phyloP scores from a whole-genome alignment of 2,113 vertebrate genomes.

The Echinops telfairi region DNA sequence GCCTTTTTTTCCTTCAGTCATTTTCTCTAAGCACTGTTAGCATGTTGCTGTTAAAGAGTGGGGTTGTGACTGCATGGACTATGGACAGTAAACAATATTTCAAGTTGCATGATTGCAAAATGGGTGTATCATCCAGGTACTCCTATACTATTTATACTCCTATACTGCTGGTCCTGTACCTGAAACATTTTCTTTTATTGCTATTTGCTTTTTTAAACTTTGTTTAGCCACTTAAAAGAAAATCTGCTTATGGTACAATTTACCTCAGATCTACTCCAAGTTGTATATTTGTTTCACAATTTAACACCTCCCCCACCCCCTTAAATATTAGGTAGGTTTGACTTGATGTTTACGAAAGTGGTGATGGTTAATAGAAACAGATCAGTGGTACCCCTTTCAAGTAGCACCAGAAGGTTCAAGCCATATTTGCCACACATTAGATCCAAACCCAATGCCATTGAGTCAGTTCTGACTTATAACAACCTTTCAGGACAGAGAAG shows the following conservation, averaged over 20 bases:
- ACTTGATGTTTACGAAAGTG: background rate
- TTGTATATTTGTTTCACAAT: slow-evolving; percentile 99
- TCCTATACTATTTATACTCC: slow-evolving; percentile 99
- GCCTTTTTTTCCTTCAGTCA: slow-evolving; percentile 90
- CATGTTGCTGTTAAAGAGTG: slow-evolving; percentile 96
- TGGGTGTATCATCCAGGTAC: slow-evolving; percentile 99
- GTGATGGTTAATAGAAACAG: background rate
- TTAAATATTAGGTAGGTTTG: background rate
- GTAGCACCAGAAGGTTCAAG: background rate
- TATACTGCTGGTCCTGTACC: slow-evolving; percentile 94
- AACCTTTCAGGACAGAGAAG: too few relatives aligned
- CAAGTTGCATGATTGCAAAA: slow-evolving; percentile 99
- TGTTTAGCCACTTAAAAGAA: slow-evolving; percentile 91
- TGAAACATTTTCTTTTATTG: slow-evolving; percentile 92
- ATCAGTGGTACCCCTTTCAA: background rate
- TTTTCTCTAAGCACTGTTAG: slow-evolving; percentile 94
- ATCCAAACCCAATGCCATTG: too few relatives aligned
- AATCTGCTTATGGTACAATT: slow-evolving; percentile 95
- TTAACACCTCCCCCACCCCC: slow-evolving; percentile 81
- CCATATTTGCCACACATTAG: too few relatives aligned
- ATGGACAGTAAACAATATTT: slow-evolving; percentile 94
- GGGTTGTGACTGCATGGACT: slow-evolving; percentile 97
- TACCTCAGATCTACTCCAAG: slow-evolving; percentile 99
- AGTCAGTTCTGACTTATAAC: too few relatives aligned
- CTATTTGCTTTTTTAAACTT: slow-evolving; percentile 98